Evolutionary conservation across 2,888 invertebrate species (phyloP), one percentile per base, ranked within the genome.

Genomic region (Azorinus chamasolen): DNA sequence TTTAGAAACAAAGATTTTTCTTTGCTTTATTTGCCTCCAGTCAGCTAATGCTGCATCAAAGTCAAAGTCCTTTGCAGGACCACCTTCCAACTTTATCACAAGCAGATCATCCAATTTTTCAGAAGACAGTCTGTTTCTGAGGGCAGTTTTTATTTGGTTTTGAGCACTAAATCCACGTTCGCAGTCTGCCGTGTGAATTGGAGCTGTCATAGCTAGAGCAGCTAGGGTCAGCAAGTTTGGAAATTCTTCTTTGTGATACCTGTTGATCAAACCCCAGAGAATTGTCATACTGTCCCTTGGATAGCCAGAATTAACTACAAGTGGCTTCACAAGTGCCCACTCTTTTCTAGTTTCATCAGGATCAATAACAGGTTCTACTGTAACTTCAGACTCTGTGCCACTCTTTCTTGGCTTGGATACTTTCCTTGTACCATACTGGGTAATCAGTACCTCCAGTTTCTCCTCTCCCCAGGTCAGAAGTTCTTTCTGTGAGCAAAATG

Each of bases 401-500:
- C 48, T 50, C 22, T 8, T n/a, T 16, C n/a, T 43, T 20, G 39
- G 46, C 16, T 1, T 5, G 4, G 53, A 63, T 14, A 22, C 16
- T 24, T 66, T 45, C 16, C 45, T 24, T 22, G 39, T 18, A 2
- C 41, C 57, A 57, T 46, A 70, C 18, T 70, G 70, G 1, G 32
- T 20, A 14, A 63, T 45, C 16, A 63, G 22, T 20, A 32, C 18
- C 16, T 70, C 48, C 0, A 70, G 2, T 20, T 53, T 70, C 8
- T 70, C 71, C 64, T 66, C 32, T 20, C 62, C 66, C 61, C 66
- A 73, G 0, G 27, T 25, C 10, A 46, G 14, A 6, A 24, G 45
- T 12, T 59, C 65, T 14, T 16, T 51, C 14, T 51, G 1, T 27
- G 59, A 53, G 1, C 25, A 37, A 20, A 65, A 66, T 12, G 55